Evolutionary conservation across 2,888 invertebrate species (phyloP), one percentile per base, ranked within the genome.

Genomic region (Protonemura montana): DNA sequence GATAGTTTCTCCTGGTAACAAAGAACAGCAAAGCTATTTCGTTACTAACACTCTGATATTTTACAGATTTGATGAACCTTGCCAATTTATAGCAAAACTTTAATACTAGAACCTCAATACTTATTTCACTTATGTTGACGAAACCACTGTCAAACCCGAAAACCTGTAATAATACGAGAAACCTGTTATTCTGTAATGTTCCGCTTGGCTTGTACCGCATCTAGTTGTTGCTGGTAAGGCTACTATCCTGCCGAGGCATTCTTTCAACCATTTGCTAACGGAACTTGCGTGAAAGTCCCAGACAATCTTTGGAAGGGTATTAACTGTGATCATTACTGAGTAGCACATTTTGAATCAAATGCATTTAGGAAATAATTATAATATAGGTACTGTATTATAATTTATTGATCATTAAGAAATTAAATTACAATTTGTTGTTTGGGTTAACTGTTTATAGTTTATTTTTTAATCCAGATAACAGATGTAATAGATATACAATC

Each of bases 391-490:
- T 78, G 78, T 78, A 78, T 78, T 78, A 78, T 78, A 59, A 59
- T 59, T 59, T 59, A 59, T 78, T 78, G 27, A 78, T 78, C 25
- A 28, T 78, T 27, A 78, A 26, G 78, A 13, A 81, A 30, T 81
- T n/a, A 81, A 30, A 81, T 81, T 13, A 81, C 30, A 21, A 59
- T 59, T 7, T 81, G 28, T 26, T 81, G 28, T 81, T 81, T 29
- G 30, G 81, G 81, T 81, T 81, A 81, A 81, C 81, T n/a, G 21
- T 27, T 81, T 28, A 28, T 78, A 28, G 29, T 81, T 30, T 28
- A 28, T 81, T 28, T 81, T 81, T 81, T 81, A 81, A 81, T 81
- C 81, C 81, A 81, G 81, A 81, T 81, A 81, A 81, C 81, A 81
- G 28, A 28, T 81, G 28, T 30, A 81, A 81, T 81, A 81, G 28